Percentiles rank a stretch among this genome's conserved stretches.
These are phyloP conservation scores for Cavia porcellus DNA, from an alignment of 2,113 vertebrate genomes.

Conservation along the genomic window DNA sequence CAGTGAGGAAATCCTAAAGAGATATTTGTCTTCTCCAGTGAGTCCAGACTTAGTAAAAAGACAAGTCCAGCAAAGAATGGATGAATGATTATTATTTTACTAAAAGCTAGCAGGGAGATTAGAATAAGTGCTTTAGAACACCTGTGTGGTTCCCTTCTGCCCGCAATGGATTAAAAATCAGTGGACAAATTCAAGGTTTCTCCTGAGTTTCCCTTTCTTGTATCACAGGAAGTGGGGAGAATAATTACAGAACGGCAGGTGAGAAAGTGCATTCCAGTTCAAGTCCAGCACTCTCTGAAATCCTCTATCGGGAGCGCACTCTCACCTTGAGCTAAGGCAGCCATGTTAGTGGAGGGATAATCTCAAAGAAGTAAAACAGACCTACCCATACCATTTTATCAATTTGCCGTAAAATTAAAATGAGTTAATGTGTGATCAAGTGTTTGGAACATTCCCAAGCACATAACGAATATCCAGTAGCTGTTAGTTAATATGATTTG, in stretches of 20 bases:
- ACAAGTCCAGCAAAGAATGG: background rate
- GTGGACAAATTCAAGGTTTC: background rate
- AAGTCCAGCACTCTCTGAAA: background rate
- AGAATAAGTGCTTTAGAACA: background rate
- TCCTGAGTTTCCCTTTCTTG: background rate
- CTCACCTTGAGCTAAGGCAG: background rate
- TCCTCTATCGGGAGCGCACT: background rate
- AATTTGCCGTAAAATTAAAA: background rate
- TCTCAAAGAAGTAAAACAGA: background rate
- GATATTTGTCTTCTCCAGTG: background rate
- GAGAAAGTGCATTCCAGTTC: background rate
- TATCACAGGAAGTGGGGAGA: too few species aligned
- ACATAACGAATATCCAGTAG: background rate
- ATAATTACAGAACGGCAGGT: background rate
- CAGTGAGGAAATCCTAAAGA: background rate
- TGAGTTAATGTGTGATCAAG: background rate
- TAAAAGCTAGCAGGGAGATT: background rate
- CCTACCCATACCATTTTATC: background rate
- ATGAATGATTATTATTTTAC: background rate
- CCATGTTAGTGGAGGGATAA: background rate
- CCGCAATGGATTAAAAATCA: background rate
- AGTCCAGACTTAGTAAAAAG: background rate
- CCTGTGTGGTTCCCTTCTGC: accelerated
- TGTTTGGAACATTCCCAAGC: background rate
- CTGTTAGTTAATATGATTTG: background rate